Conservation (phyloP, 2,888 invertebrate species). For the Brenthis ino region DNA sequence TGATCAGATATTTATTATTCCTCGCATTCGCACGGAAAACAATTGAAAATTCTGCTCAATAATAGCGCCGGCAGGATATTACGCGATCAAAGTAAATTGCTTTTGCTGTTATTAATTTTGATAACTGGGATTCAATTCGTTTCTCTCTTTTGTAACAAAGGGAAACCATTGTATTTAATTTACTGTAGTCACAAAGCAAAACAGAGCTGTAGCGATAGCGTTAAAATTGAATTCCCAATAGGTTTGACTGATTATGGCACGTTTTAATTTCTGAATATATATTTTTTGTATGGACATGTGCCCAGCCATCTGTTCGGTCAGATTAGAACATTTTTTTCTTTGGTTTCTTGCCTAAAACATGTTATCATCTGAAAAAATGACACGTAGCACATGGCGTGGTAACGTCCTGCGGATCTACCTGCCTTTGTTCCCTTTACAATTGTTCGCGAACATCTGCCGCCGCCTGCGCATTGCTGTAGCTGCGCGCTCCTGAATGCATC, state of each 20-base stretch:
- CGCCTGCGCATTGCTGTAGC: conserved; percentile 59
- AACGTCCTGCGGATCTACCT: conserved; percentile 69
- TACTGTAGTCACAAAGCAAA: conserved; percentile 63
- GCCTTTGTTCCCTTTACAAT: conserved; percentile 77
- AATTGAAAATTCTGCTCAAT: conserved; percentile 66
- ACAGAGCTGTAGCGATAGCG: conserved; percentile 55
- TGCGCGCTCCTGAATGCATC: conserved; percentile 47
- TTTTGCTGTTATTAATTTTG: conserved; percentile 80
- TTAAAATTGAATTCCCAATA: conserved; percentile 56
- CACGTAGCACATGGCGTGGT: conserved; percentile 76
- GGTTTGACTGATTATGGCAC: conserved; percentile 40
- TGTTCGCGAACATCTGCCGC: conserved; percentile 74
- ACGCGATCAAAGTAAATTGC: conserved; percentile 76
- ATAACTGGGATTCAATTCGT: conserved; percentile 80
- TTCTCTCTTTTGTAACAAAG: conserved; percentile 82
- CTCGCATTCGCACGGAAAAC: conserved; percentile 55
- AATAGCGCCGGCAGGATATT: conserved; percentile 72
- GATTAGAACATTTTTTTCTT: conserved; percentile 67
- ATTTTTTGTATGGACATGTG: conserved; percentile 71
- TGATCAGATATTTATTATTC: conserved; percentile 42
- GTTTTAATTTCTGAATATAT: conserved; percentile 35
- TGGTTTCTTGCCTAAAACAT: conserved; percentile 71
- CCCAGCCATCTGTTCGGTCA: conserved; percentile 76
- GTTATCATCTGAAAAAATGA: conserved; percentile 74
- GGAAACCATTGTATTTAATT: conserved; percentile 79